phyloP scores from a whole-genome alignment of 2,797 vertebrate genomes.

The Artibeus lituratus region DNA sequence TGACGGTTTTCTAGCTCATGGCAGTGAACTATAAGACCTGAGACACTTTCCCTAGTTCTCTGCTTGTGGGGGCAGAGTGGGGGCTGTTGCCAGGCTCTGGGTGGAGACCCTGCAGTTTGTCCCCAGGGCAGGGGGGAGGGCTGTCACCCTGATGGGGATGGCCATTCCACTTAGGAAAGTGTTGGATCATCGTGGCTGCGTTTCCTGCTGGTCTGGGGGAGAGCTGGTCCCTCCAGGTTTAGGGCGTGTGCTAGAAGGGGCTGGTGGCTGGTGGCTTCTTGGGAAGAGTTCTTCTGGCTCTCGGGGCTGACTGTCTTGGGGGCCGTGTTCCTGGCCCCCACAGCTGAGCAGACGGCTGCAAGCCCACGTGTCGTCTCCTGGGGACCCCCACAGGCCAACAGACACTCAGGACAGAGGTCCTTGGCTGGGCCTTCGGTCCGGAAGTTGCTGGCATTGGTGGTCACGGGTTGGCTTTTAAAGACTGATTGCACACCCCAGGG shows the following conservation, averaged over 20 bases:
- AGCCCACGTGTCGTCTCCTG: background rate
- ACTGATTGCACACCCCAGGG: accelerated
- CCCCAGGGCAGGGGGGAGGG: background rate
- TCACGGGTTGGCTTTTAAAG: background rate
- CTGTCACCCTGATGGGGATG: background rate
- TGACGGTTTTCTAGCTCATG: background rate
- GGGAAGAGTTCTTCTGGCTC: background rate
- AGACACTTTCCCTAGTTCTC: background rate
- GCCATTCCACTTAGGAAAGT: accelerated
- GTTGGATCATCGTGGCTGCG: accelerated
- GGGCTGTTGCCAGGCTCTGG: background rate
- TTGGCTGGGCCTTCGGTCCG: background rate
- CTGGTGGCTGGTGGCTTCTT: background rate
- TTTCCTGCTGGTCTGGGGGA: background rate
- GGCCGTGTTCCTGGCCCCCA: background rate
- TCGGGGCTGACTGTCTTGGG: background rate
- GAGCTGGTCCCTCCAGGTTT: background rate
- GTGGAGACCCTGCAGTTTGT: background rate
- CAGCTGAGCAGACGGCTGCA: background rate
- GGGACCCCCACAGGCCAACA: background rate
- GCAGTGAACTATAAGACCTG: background rate
- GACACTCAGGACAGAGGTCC: background rate
- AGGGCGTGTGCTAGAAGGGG: background rate
- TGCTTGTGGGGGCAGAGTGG: accelerated
- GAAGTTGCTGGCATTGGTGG: background rate